Base-by-base conservation (phyloP, 2,888 invertebrate species). In the Nematopogon swammerdamellus region DNA sequence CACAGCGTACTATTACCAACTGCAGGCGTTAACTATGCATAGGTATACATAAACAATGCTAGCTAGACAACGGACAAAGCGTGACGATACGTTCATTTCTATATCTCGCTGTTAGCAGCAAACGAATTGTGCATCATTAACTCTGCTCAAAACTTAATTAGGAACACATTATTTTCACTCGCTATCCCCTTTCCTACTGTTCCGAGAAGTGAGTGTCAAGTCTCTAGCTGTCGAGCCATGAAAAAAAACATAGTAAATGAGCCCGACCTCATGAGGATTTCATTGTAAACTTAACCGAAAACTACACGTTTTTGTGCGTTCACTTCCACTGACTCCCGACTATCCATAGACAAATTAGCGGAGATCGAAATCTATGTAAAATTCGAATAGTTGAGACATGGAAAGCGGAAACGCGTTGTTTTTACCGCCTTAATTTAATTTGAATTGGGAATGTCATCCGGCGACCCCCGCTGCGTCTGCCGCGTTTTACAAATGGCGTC, bases 351-450 rank as follows among this genome's bases (percentile, higher is more conserved):
- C 76, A 77, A 76, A 77, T 77, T 73, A 70, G 72, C 68, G 62
- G 63, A 71, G 79, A 77, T 77, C 67, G 62, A 70, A 44, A 77
- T 77, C 76, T 66, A 63, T 60, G 58, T 59, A 53, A 56, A 70
- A 68, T 70, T 71, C 68, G 66, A 71, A 71, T 68, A 68, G 60
- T 58, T 66, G 67, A 67, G 65, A 59, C 62, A 58, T 61, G 46
- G 44, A 59, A 58, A 66, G 63, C 70, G 71, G 70, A 71, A 70
- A 75, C 67, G 66, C 69, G 71, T 70, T 72, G 76, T 76, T 77
- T 74, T 75, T 75, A 71, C 72, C 68, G 68, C 65, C 76, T 73
- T 76, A 76, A 76, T 76, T 77, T 76, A 77, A 77, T 65, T 76
- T 68, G 68, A 72, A 72, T 74, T 72, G 59, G 66, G 71, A 70